Evolutionary conservation across 2,797 vertebrate genomes (phyloP).

Genomic region (Pseudomugil tenellus): DNA sequence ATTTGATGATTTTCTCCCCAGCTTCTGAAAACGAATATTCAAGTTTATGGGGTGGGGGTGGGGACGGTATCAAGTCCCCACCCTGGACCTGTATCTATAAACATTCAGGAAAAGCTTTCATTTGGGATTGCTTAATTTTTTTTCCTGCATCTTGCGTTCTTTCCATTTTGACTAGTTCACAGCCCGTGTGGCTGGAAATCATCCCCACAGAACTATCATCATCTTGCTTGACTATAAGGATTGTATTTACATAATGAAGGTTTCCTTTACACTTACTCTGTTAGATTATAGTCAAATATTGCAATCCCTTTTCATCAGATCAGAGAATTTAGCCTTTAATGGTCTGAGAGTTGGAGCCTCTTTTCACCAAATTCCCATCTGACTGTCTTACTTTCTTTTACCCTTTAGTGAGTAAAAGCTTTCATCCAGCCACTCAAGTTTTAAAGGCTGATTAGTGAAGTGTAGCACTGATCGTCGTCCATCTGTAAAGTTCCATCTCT

Average conservation of each 20-base stretch:
- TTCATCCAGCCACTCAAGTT: background rate
- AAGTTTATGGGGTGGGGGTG: background rate
- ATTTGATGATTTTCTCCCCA: background rate
- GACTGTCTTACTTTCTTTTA: background rate
- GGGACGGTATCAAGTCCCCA: background rate
- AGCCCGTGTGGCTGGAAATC: background rate
- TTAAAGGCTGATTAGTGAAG: background rate
- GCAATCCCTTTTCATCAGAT: background rate
- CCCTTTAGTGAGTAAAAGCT: background rate
- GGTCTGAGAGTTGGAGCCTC: background rate
- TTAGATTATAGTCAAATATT: background rate
- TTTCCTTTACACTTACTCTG: background rate
- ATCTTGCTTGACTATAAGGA: background rate
- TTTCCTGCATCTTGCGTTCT: background rate
- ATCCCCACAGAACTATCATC: background rate
- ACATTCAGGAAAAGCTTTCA: background rate
- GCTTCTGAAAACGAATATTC: background rate
- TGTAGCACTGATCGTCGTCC: background rate
- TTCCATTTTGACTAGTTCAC: background rate
- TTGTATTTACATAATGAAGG: background rate
- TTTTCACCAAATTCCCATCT: background rate
- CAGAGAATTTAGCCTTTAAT: background rate
- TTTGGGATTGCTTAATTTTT: background rate
- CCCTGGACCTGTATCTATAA: background rate
- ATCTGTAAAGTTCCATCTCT: background rate